phyloP scores from a whole-genome alignment of 2,113 vertebrate species.

The Eubucco bourcierii region DNA sequence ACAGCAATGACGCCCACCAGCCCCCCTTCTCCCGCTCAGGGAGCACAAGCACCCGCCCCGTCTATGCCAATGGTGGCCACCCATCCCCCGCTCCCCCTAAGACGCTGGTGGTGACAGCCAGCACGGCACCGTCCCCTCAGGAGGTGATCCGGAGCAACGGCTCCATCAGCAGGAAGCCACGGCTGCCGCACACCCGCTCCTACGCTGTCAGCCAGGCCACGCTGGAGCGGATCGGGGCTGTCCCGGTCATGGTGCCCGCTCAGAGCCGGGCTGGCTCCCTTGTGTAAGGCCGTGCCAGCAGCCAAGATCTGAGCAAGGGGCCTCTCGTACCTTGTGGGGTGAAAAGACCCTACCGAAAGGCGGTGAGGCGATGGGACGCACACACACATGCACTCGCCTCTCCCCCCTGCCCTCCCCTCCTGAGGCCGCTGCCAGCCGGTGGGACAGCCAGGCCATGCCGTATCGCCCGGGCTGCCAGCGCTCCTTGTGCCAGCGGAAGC shows the following conservation, averaged over 20 bases:
- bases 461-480: not conserved
- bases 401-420: not conserved
- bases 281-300: slow-evolving; percentile 69
- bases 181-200: slow-evolving; percentile 84
- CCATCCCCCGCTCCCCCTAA: slow-evolving; percentile 85
- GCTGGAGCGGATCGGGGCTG: slow-evolving; percentile 91
- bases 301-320: not conserved
- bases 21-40: slow-evolving; percentile 83
- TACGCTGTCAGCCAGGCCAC: slow-evolving; percentile 92
- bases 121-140: slow-evolving; percentile 86
- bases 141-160: slow-evolving; percentile 87
- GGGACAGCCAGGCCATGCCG: not conserved
- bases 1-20: slow-evolving; percentile 85
- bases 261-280: slow-evolving; percentile 95
- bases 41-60: slow-evolving; percentile 60
- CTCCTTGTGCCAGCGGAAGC: slow-evolving; percentile 15
- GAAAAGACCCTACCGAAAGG: slow-evolving; percentile 37
- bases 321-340: not conserved
- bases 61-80: slow-evolving; percentile 86
- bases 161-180: slow-evolving; percentile 83
- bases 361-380: accelerated
- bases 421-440: not conserved
- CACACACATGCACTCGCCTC: not conserved
- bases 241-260: slow-evolving; percentile 96
- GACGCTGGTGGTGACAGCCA: slow-evolving; percentile 94